Evolutionary conservation across 1,140 invertebrate genomes (phyloP).

Genomic region (Mesaphorura yosii): DNA sequence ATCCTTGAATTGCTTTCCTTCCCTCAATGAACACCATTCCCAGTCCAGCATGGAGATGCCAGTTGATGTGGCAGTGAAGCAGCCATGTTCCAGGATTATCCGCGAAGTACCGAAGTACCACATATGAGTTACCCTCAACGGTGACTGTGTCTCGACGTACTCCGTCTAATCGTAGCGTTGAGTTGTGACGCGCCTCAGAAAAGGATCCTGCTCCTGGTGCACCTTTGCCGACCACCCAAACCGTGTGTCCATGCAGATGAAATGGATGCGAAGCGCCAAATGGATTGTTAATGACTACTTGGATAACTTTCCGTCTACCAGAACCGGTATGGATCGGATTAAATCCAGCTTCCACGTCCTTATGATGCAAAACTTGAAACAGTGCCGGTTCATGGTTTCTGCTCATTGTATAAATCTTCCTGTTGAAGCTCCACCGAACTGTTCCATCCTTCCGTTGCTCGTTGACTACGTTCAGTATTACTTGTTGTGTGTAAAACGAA

Average conservation of each 20-base stretch:
- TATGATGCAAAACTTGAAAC: neutral
- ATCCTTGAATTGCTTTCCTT: too few relatives aligned
- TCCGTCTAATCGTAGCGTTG: too few relatives aligned
- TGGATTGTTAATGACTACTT: slow-evolving; percentile 14
- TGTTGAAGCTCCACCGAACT: neutral
- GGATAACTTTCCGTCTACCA: neutral
- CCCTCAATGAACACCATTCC: too few relatives aligned
- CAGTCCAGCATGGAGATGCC: too few relatives aligned
- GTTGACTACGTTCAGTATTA: neutral
- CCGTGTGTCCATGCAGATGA: slow-evolving; percentile 15
- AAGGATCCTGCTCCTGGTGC: neutral
- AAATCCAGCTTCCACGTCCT: neutral
- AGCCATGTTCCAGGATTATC: too few relatives aligned
- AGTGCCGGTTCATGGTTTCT: neutral
- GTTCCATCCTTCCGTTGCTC: neutral
- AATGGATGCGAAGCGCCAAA: slow-evolving; percentile 3
- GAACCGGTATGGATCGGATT: neutral
- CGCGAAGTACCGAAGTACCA: too few relatives aligned
- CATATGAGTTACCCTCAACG: too few relatives aligned
- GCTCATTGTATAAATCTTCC: neutral
- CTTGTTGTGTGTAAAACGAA: too few relatives aligned
- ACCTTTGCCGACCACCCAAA: slow-evolving; percentile 14
- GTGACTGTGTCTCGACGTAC: too few relatives aligned
- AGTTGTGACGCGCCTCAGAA: too few relatives aligned
- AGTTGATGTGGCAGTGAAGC: too few relatives aligned